A percentile compares a stretch with the other conserved stretches of the same genome.
phyloP scores from a whole-genome alignment of 1,140 invertebrate genomes.

The Sinella curviseta region DNA sequence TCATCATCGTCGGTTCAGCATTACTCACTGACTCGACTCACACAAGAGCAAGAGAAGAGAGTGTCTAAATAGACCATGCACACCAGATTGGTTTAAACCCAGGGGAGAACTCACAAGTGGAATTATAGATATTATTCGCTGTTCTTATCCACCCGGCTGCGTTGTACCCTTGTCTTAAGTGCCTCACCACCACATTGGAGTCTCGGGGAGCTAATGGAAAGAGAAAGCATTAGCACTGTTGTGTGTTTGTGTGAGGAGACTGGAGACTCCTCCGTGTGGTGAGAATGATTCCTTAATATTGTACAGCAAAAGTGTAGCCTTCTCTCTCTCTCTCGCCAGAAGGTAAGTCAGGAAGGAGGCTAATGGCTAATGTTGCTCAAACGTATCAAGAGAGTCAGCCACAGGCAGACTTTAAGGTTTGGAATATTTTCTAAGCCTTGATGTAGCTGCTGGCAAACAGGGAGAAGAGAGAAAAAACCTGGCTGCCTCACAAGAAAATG shows the following conservation, averaged over 20 bases:
- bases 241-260: neutral
- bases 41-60: no score
- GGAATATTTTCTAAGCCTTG: no score
- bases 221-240: constrained; percentile 20
- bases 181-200: neutral
- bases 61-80: neutral
- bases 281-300: neutral
- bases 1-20: neutral
- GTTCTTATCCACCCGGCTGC: constrained; percentile 1
- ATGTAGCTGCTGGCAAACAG: no score
- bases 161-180: neutral
- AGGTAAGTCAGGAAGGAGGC: constrained; percentile 6
- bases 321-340: neutral
- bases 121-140: constrained; percentile 1
- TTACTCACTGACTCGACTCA: neutral
- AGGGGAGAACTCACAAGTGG: constrained; percentile 10
- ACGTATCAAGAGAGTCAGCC: neutral
- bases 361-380: constrained; percentile 11
- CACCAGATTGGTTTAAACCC: constrained; percentile 6
- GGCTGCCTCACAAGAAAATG: no score
- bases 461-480: no score
- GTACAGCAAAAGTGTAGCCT: neutral
- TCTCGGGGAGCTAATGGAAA: constrained; percentile 12
- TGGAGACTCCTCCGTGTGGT: neutral
- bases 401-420: neutral